Percentiles rank a stretch among this genome's conserved stretches.
Conservation (phyloP, 1,140 invertebrate genomes). For the Plectrocnemia conspersa region DNA sequence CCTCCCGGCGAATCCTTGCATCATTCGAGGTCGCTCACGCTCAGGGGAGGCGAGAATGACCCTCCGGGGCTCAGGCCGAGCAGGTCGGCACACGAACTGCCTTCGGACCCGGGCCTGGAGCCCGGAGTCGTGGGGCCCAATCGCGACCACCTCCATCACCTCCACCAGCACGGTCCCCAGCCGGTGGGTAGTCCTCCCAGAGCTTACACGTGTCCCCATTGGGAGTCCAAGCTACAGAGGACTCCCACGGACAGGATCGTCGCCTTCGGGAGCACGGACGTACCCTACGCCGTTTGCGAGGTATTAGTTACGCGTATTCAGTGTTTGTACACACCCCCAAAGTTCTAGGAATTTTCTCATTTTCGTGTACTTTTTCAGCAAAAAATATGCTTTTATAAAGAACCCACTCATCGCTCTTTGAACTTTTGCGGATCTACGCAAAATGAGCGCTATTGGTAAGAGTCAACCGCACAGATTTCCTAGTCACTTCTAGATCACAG, state of each 20-base stretch:
- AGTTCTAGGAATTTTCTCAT: too few species aligned
- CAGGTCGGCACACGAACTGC: constrained; percentile 31
- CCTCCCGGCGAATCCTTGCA: constrained; percentile 22
- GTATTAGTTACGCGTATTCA: too few species aligned
- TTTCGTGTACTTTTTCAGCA: too few species aligned
- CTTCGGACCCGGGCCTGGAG: constrained; percentile 24
- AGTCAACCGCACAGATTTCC: too few species aligned
- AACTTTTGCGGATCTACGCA: too few species aligned
- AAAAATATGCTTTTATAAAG: too few species aligned
- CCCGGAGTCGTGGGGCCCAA: constrained; percentile 35
- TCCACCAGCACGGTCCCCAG: constrained; percentile 41
- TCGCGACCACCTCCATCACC: constrained; percentile 41
- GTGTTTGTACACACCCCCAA: too few species aligned
- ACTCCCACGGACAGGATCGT: constrained; percentile 29
- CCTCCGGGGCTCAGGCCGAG: constrained; percentile 18
- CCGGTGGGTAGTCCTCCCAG: constrained; percentile 44
- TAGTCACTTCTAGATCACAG: too few species aligned
- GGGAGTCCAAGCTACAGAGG: constrained; percentile 45
- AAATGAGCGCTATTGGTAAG: too few species aligned
- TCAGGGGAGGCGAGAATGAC: constrained; percentile 22
- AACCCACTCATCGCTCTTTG: too few species aligned
- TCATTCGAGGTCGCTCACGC: constrained; percentile 31
- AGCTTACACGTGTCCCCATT: constrained; percentile 51
- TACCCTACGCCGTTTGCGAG: constrained; percentile 31
- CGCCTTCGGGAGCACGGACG: constrained; percentile 29